Base-by-base conservation (phyloP, 2,888 invertebrate genomes). In the Caenorhabditis uteleia region DNA sequence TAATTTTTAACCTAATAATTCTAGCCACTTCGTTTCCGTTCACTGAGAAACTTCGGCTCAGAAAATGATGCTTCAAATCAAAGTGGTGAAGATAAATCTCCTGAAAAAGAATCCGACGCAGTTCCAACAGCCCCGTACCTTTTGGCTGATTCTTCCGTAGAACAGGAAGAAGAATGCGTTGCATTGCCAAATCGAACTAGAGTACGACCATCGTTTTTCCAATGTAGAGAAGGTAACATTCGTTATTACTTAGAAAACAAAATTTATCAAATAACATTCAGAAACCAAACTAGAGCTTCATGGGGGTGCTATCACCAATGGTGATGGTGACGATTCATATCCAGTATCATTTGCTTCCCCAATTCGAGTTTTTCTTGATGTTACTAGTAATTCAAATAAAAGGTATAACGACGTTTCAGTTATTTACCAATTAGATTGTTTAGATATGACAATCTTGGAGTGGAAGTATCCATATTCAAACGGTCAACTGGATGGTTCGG, bases 401-500 rank as follows among this genome's bases (percentile, higher is more conserved):
- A 56, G 78, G 77, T 78, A 16, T n/a, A 36, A 14, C 7, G 14
- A 10, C 21, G 6, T 8, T 29, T 8, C 12, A 29, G 16, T 33
- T 16, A 20, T 48, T 12, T 38, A 29, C 5, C 14, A 20, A 27
- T 3, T 38, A 23, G 10, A n/a, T 20, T 14, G 10, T 71, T 40
- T 43, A 77, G 79, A 54, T 77, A 61, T 38, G 79, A 80, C 56
- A 76, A 80, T 33, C 57, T 80, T 34, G 60, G 70, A 4, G 77
- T 79, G 3, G 78, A 80, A 55, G 75, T 79, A 6, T 62, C 72
- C 21, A 55, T 80, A 10, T 80, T 77, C 64, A 77, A 77, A 26
- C 56, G 78, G 14, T 72, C 74, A 12, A 72, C 70, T 21, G 78
- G 79, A 3, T 80, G 79, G 79, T 66, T 80, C 25, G 80, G 80